Conservation (phyloP, 2,888 invertebrate species). For the Abscondita cerata region DNA sequence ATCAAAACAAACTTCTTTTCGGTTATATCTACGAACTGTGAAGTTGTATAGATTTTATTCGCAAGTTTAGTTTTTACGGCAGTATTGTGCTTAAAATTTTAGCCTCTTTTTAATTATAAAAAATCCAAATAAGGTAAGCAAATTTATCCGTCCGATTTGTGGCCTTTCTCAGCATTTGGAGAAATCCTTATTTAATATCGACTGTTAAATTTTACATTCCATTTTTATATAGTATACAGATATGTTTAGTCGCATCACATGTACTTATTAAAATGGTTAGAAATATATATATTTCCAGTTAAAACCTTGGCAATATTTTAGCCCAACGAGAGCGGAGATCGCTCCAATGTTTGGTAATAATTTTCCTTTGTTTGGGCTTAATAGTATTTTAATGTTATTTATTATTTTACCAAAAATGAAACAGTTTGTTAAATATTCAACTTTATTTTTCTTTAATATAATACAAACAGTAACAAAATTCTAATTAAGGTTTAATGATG, state of each 20-base stretch:
- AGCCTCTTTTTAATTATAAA: conserved; percentile 7
- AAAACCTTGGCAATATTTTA: too few relatives aligned
- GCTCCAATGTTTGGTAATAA: too few relatives aligned
- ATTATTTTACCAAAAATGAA: background rate
- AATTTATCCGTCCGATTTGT: conserved; percentile 33
- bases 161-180: conserved; percentile 22
- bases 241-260: conserved; percentile 51
- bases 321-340: too few relatives aligned
- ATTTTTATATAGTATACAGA: conserved; percentile 43
- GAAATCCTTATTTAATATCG: conserved; percentile 19
- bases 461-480: conserved; percentile 12
- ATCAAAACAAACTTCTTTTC: background rate
- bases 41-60: too few relatives aligned
- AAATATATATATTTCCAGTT: conserved; percentile 55
- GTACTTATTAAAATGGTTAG: conserved; percentile 52
- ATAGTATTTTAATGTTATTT: too few relatives aligned
- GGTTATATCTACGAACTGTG: background rate
- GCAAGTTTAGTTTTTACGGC: background rate
- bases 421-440: too few relatives aligned
- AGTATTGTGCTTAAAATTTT: conserved; percentile 12
- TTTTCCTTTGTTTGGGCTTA: too few relatives aligned
- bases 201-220: conserved; percentile 39
- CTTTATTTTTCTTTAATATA: conserved; percentile 1
- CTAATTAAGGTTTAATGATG: conserved; percentile 44
- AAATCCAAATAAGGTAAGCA: conserved; percentile 11